phyloP scores from a whole-genome alignment of 2,888 invertebrate species.

The Tipula lateralis region DNA sequence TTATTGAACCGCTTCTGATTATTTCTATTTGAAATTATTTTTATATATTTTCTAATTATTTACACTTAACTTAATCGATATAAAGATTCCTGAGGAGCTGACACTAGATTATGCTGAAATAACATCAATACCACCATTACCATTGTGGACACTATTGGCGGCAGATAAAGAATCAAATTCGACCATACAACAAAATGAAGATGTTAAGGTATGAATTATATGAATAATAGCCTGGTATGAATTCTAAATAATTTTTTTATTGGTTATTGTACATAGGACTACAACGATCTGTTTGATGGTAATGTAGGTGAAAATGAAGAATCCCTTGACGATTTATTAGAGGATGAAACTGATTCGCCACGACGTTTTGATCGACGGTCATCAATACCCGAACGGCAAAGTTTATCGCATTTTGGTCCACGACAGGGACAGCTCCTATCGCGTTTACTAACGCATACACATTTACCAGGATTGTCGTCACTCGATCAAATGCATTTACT shows the following conservation, averaged over 20 bases:
- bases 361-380: conserved; percentile 58
- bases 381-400: conserved; percentile 68
- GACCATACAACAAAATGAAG: conserved; percentile 46
- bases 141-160: conserved; percentile 90
- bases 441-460: conserved; percentile 87
- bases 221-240: no score
- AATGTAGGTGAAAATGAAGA: conserved; percentile 68
- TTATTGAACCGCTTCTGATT: background rate
- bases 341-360: conserved; percentile 64
- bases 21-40: no score
- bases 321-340: conserved; percentile 71
- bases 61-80: background rate
- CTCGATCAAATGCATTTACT: conserved; percentile 99
- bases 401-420: conserved; percentile 80
- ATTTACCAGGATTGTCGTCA: conserved; percentile 89
- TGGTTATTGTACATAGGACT: conserved; percentile 59
- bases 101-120: conserved; percentile 92
- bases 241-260: background rate
- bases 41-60: background rate
- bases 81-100: conserved; percentile 74
- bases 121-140: conserved; percentile 95
- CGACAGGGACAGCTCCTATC: conserved; percentile 81
- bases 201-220: conserved; percentile 50
- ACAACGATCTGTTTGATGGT: conserved; percentile 85
- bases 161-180: conserved; percentile 84